Percentiles rank a stretch among this genome's conserved stretches.
phyloP scores from a whole-genome alignment of 2,113 vertebrate genomes.

The Psittacula cyanocephala region DNA sequence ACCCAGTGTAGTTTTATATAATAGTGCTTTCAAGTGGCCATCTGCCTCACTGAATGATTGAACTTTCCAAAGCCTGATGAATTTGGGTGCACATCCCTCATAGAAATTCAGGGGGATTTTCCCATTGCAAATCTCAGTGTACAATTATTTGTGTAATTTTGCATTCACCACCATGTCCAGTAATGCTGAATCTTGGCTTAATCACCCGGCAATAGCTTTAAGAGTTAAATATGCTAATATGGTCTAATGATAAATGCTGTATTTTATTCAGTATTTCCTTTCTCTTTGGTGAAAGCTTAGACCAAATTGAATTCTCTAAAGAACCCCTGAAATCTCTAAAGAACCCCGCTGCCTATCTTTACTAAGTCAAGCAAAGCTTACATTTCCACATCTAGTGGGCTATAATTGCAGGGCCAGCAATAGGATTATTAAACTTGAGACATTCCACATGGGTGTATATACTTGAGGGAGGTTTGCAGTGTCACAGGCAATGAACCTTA shows the following conservation, averaged over 20 bases:
- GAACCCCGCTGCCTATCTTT: slow-evolving; percentile 3
- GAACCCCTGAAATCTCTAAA: background rate
- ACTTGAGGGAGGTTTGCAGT: background rate
- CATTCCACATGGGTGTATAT: background rate
- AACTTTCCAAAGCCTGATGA: background rate
- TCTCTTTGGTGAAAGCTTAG: background rate
- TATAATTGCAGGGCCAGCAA: background rate
- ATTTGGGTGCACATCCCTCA: background rate
- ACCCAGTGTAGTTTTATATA: background rate
- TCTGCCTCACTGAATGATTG: background rate
- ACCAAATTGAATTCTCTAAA: background rate
- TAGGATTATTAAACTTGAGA: slow-evolving; percentile 35
- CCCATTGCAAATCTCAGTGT: background rate
- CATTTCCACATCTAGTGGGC: background rate
- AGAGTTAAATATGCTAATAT: slow-evolving; percentile 36
- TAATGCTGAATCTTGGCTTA: background rate
- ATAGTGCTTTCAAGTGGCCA: background rate
- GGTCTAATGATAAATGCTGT: slow-evolving; percentile 18
- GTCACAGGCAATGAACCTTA: background rate
- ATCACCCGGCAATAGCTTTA: slow-evolving; percentile 4
- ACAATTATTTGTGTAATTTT: background rate
- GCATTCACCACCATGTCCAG: background rate
- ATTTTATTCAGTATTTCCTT: background rate
- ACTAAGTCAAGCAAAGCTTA: background rate
- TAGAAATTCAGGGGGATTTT: background rate